Base-by-base conservation (phyloP, 2,888 invertebrate genomes). In the Tetragonula carbonaria region DNA sequence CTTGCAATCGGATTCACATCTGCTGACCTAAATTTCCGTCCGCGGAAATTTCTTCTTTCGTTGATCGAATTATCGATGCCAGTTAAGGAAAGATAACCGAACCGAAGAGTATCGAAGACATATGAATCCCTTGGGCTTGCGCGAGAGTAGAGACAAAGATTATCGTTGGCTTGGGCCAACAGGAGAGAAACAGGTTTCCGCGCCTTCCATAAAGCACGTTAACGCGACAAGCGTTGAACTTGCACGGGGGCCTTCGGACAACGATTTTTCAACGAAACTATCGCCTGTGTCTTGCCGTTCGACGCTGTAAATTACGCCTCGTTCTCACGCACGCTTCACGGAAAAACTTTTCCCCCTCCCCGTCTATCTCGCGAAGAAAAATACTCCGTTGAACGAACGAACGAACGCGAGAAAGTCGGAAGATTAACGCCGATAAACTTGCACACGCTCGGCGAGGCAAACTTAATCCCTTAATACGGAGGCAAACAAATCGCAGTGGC, bases 401-500 rank as follows among this genome's bases (percentile, higher is more conserved):
- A 33, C 16, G 21, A 5, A 5, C 23, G 72, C 53, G 72, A 82
- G 55, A 71, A 76, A 83, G 74, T 77, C 51, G 67, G 63, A 65
- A 67, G 80, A 81, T 84, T 75, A 75, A 75, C 84, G 76, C n/a
- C 76, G 84, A 86, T 78, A 81, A 78, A 81, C 68, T 68, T 63
- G 73, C 73, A 73, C 45, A 45, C 45, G 8, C 28, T 67, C 63
- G 62, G 57, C 33, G 75, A 33, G 33, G 33, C 57, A 45, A 45
- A 45, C 45, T 82, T 81, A 82, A 87, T 85, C 84, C 78, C 33
- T 33, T 33, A 33, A 33, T 33, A 33, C 33, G 2, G 33, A 73
- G 78, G 83, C 79, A 78, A 79, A 81, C 85, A 78, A 83, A 84
- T 87, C 82, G 80, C 80, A 74, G 73, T 70, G 84, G 73, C 83